A percentile compares a stretch with the other conserved stretches of the same genome.
These are phyloP conservation scores for Ooceraea biroi DNA, from an alignment of 1,140 invertebrate genomes.

Conservation along the genomic window DNA sequence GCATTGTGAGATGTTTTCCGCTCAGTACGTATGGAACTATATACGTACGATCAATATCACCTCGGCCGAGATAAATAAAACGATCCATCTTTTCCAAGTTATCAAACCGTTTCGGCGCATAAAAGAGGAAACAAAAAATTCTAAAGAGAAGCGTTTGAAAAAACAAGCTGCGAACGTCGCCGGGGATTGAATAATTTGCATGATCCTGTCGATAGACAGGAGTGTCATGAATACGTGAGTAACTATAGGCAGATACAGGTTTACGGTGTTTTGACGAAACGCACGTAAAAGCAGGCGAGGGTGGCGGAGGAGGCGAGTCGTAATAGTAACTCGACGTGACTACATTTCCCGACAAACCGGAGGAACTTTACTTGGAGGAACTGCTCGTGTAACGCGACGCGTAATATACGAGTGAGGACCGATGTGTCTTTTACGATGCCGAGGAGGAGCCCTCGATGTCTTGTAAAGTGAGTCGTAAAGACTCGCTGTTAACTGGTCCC, in stretches of 20 bases:
- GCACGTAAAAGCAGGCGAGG: slow-evolving; percentile 20
- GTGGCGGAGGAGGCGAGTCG: background rate
- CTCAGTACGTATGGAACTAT: too few species aligned
- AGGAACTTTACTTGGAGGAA: slow-evolving; percentile 3
- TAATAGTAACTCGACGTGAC: slow-evolving; percentile 31
- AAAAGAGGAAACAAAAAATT: background rate
- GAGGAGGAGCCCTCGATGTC: slow-evolving; percentile 32
- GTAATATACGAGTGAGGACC: slow-evolving; percentile 37
- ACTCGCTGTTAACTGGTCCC: slow-evolving; percentile 53
- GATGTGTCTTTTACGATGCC: slow-evolving; percentile 49
- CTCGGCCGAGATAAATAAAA: background rate
- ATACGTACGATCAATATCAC: background rate
- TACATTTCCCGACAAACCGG: slow-evolving; percentile 37
- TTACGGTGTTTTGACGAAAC: slow-evolving; percentile 40
- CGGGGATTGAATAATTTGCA: slow-evolving; percentile 11
- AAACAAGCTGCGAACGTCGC: background rate
- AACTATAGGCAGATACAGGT: background rate
- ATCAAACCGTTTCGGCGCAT: background rate
- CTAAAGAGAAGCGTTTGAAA: too few species aligned
- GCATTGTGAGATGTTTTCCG: background rate
- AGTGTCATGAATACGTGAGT: slow-evolving; percentile 14
- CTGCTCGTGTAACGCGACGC: slow-evolving; percentile 5
- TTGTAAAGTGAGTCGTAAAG: slow-evolving; percentile 64
- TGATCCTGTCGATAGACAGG: background rate
- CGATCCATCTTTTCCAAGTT: background rate